Evolutionary conservation across 2,797 vertebrate genomes (phyloP).

Genomic region (Stomatorhinus walkeri): DNA sequence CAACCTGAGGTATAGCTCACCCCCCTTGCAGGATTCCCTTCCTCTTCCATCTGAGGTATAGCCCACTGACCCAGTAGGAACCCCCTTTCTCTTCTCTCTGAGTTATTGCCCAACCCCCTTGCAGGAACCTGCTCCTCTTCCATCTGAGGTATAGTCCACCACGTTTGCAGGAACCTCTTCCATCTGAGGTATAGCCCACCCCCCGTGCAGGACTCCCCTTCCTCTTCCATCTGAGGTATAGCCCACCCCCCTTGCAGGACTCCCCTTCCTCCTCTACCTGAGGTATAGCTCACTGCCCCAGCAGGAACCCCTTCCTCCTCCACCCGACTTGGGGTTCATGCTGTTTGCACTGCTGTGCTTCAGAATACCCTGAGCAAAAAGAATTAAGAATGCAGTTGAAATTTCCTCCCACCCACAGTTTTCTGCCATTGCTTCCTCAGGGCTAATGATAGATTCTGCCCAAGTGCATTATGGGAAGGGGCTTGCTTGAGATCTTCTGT

Average conservation of each 20-base stretch:
- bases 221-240: background rate
- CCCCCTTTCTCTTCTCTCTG: no score
- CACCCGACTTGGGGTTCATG: background rate
- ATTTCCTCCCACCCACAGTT: background rate
- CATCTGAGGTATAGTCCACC: background rate
- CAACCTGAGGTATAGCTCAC: no score
- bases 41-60: background rate
- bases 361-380: background rate
- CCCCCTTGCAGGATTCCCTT: background rate
- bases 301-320: background rate
- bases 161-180: no score
- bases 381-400: background rate
- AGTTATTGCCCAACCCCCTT: background rate
- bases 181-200: background rate
- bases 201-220: background rate
- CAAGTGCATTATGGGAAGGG: background rate
- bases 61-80: no score
- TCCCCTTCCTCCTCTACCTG: no score
- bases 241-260: background rate
- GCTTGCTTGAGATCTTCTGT: background rate
- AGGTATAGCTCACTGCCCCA: background rate
- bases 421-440: background rate
- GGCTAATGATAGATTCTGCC: background rate
- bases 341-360: background rate
- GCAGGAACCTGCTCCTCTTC: no score